Evolutionary conservation across 1,140 invertebrate species (phyloP), one percentile per base, ranked within the genome.

Genomic region (Drosophila simulans): DNA sequence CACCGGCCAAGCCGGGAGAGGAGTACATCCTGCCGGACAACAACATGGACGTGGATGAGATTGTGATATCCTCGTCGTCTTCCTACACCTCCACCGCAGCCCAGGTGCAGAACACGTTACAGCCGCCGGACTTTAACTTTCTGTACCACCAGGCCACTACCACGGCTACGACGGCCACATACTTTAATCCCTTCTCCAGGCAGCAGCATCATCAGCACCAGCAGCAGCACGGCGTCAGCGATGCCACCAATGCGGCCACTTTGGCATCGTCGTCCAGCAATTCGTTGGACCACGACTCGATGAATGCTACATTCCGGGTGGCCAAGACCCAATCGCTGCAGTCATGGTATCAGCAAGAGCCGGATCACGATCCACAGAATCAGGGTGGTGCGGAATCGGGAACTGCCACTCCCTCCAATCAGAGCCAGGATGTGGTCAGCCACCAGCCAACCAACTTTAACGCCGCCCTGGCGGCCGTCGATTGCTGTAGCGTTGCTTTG

Each of bases 1-100:
- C 53, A 37, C 45, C 62, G 51, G 45, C 10, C 5, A 80, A 68
- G 34, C 66, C 80, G 39, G 75, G 69, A 54, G 89, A 91, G 2
- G 89, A 91, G 40, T 91, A 90, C 48, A 91, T 91, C 42, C 66
- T 90, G 68, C 86, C 86, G 17, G 84, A 86, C 63, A 69, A 89
- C 48, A 84, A 85, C 35, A 82, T 91, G 60, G 80, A 90, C 35
- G 81, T 86, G 69, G 78, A 90, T 57, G 90, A 91, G 75, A 83
- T 89, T 79, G 90, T 90, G 62, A 86, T 91, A 83, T 89, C 86
- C 69, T 91, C 84, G 27, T 90, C 90, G 58, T 90, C 90, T 60
- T 90, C 90, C 69, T 91, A 62, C 59, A 71, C 79, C 43, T 86
- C 83, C 52, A 40, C 70, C 10, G 59, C 57, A 20, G 42, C 48